These are phyloP conservation scores for Cybosia mesomella DNA, from an alignment of 2,888 invertebrate species.

Conservation along the genomic window DNA sequence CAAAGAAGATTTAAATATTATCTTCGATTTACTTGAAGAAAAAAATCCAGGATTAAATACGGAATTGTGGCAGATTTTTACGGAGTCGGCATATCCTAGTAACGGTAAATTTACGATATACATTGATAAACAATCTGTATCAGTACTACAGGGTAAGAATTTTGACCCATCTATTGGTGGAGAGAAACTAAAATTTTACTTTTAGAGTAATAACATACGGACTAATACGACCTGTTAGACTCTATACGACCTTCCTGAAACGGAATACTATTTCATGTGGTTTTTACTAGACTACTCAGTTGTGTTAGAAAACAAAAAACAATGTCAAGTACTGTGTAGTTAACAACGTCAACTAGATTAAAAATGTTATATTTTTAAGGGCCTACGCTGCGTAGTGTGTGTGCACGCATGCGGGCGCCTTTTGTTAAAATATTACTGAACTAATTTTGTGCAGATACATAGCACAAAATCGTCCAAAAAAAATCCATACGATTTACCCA, in stretches of 20 bases:
- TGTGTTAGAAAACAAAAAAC: no score
- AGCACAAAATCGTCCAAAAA: no score
- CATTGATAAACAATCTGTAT: slow-evolving; percentile 71
- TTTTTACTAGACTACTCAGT: background rate
- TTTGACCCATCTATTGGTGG: slow-evolving; percentile 73
- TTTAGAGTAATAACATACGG: slow-evolving; percentile 52
- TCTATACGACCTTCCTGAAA: background rate
- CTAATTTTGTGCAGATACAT: no score
- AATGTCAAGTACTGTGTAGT: no score
- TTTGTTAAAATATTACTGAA: no score
- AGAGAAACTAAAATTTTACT: slow-evolving; percentile 69
- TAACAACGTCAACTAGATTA: no score
- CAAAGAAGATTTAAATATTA: slow-evolving; percentile 73
- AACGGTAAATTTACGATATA: slow-evolving; percentile 69
- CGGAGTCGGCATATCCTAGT: slow-evolving; percentile 60
- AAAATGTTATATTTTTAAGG: no score
- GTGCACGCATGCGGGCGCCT: no score
- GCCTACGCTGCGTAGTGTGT: no score
- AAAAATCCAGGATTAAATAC: slow-evolving; percentile 78
- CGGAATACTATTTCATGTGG: background rate
- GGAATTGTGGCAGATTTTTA: slow-evolving; percentile 70
- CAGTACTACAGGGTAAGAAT: slow-evolving; percentile 64
- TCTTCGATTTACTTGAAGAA: slow-evolving; percentile 76
- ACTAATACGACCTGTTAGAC: background rate
- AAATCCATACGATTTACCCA: no score